Conservation (phyloP, 37 sponge, comb jelly and placozoan genomes). For the Hexactinellida sp. region DNA sequence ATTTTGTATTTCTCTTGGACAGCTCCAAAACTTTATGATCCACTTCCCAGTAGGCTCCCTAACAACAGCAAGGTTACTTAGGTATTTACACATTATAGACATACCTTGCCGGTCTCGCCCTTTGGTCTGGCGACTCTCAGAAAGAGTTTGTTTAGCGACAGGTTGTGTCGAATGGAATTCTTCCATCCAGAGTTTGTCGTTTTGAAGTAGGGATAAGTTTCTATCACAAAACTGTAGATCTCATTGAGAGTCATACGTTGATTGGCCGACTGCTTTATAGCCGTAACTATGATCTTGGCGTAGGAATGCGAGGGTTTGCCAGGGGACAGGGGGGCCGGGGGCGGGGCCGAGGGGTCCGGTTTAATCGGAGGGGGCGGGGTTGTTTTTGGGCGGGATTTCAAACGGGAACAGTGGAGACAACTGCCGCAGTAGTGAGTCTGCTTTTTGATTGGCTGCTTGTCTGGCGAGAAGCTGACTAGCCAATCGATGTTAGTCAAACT, state of each 20-base stretch:
- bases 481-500: slow-evolving; percentile 16
- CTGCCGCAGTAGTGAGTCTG: neutral
- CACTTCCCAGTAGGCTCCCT: neutral
- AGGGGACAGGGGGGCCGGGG: neutral
- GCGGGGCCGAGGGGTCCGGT: neutral
- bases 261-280: neutral
- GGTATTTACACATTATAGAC: neutral
- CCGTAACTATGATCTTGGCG: neutral
- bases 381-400: neutral
- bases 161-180: neutral
- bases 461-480: neutral
- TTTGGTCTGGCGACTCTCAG: neutral
- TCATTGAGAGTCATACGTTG: neutral
- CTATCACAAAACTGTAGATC: neutral
- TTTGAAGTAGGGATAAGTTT: neutral
- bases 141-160: neutral
- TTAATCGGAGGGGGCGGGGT: neutral
- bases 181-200: neutral
- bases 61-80: neutral
- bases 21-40: neutral
- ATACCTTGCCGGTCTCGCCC: neutral
- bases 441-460: neutral
- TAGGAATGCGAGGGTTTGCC: neutral
- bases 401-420: neutral
- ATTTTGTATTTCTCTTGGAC: neutral